Evolutionary conservation across 2,888 invertebrate species (phyloP).

Genomic region (Eristalis pertinax): DNA sequence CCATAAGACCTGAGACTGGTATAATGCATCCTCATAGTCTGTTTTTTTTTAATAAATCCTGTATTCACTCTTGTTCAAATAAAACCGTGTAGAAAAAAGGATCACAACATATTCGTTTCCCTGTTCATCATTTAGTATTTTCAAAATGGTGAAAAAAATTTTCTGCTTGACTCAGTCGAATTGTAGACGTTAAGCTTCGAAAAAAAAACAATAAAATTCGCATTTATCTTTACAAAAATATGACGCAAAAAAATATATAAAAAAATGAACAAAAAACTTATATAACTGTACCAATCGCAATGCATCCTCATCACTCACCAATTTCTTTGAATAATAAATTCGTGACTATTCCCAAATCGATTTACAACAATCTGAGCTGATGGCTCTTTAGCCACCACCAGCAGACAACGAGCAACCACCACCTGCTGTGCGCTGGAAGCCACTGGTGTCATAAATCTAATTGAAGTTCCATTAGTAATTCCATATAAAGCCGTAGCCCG

Average conservation of each 20-base stretch:
- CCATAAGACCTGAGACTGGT: too few relatives aligned
- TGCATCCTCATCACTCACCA: neutral
- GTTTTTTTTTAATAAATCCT: too few relatives aligned
- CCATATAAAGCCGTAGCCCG: conserved; percentile 38
- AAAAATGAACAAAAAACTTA: neutral
- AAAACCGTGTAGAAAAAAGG: too few relatives aligned
- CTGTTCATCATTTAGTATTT: too few relatives aligned
- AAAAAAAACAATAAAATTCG: neutral
- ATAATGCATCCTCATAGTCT: too few relatives aligned
- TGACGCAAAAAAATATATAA: neutral
- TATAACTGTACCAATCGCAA: neutral
- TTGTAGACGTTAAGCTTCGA: too few relatives aligned
- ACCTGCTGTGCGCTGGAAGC: conserved; percentile 60
- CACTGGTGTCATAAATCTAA: conserved; percentile 70
- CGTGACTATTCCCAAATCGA: conserved; percentile 24
- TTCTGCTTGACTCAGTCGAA: too few relatives aligned
- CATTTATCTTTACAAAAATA: neutral
- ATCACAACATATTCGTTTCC: too few relatives aligned
- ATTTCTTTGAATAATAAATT: conserved; percentile 16
- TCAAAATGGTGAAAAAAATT: too few relatives aligned
- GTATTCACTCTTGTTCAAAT: too few relatives aligned
- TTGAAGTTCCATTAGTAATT: conserved; percentile 69
- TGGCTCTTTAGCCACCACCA: conserved; percentile 15
- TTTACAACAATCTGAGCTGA: conserved; percentile 35
- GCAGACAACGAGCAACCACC: conserved; percentile 47